A percentile compares a stretch with the other conserved stretches of the same genome.
These are phyloP conservation scores for Lacanobia wlatinum DNA, from an alignment of 2,888 invertebrate species.

Conservation along the genomic window DNA sequence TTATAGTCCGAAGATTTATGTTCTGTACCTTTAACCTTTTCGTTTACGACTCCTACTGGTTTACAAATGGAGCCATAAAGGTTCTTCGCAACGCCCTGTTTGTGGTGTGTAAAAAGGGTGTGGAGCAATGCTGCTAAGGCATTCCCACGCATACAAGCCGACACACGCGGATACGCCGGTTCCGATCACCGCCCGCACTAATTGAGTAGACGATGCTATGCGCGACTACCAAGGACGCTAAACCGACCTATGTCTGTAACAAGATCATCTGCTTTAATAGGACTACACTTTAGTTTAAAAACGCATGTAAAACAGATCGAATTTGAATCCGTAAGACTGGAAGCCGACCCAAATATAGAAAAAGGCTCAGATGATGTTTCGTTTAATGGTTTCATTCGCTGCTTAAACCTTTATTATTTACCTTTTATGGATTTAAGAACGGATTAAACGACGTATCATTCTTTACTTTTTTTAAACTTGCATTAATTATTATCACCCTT, in stretches of 20 bases:
- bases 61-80: slow-evolving; percentile 61
- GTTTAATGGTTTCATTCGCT: not conserved
- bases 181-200: slow-evolving; percentile 88
- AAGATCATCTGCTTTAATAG: slow-evolving; percentile 49
- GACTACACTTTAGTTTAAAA: slow-evolving; percentile 1
- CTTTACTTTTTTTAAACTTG: slow-evolving; percentile 12
- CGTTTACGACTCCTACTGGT: slow-evolving; percentile 38
- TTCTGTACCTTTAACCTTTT: slow-evolving; percentile 32
- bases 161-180: slow-evolving; percentile 84
- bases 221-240: slow-evolving; percentile 76
- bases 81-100: slow-evolving; percentile 55
- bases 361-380: not conserved
- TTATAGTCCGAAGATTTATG: slow-evolving; percentile 6
- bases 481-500: slow-evolving; percentile 20
- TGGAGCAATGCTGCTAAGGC: slow-evolving; percentile 73
- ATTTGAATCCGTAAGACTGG: slow-evolving; percentile 2
- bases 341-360: not conserved
- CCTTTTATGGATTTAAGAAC: slow-evolving; percentile 17
- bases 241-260: slow-evolving; percentile 50
- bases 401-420: slow-evolving; percentile 6
- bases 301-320: slow-evolving; percentile 3
- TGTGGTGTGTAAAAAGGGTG: slow-evolving; percentile 76
- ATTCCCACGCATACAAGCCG: slow-evolving; percentile 84
- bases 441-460: slow-evolving; percentile 11
- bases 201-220: slow-evolving; percentile 81